A percentile compares a stretch with the other conserved stretches of the same genome.
Conservation (phyloP, 1,140 invertebrate species). For the Pemphigus obesinymphae region DNA sequence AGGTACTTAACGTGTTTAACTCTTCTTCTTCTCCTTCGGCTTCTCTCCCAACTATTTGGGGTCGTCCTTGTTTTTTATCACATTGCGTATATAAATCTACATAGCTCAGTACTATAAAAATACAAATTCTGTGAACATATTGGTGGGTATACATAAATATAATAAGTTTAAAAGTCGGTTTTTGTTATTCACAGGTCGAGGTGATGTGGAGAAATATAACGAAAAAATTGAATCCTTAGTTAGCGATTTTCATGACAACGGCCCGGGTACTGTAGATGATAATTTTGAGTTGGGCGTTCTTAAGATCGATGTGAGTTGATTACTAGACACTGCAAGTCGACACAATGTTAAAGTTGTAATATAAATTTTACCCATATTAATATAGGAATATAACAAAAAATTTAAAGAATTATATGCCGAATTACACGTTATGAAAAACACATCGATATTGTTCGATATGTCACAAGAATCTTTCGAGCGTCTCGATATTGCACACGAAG, state of each 20-base stretch:
- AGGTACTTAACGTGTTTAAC: no score
- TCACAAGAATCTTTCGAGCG: not conserved
- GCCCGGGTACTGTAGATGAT: slow-evolving; percentile 69
- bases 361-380: not conserved
- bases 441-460: not conserved
- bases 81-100: no score
- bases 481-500: slow-evolving; percentile 57
- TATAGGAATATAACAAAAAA: not conserved
- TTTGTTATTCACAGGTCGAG: slow-evolving; percentile 55
- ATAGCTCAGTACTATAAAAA: no score
- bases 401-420: not conserved
- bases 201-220: slow-evolving; percentile 68
- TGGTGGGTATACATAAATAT: not conserved
- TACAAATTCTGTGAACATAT: not conserved
- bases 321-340: no score
- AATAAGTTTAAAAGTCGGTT: not conserved
- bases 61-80: not conserved
- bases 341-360: not conserved
- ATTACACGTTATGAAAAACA: not conserved
- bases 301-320: not conserved
- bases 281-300: slow-evolving; percentile 65
- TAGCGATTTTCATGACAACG: slow-evolving; percentile 65
- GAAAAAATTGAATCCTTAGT: slow-evolving; percentile 63
- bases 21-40: no score
- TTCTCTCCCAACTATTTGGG: not conserved